Base-by-base conservation (phyloP, 2,888 invertebrate genomes). In the Acronicta aceris region DNA sequence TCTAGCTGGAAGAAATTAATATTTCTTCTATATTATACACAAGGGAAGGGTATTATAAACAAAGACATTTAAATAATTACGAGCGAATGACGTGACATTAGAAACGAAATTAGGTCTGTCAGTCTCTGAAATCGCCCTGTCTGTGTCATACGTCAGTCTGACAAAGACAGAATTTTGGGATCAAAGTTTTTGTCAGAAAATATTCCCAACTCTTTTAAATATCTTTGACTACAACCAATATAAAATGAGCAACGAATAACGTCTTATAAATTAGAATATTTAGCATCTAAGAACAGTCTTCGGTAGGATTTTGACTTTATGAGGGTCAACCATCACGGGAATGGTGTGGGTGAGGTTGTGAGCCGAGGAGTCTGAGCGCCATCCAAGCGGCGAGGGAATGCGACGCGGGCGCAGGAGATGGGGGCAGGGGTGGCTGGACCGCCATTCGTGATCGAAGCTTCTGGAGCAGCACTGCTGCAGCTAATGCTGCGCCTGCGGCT, bases 401-500 rank as follows among this genome's bases (percentile, higher is more conserved):
- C 49, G 95, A 88, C 0, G 96, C 96, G 0, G 96, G 93, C 2
- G 95, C 95, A 2, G 96, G 95, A 0, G 94, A 69, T 3, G 81
- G 80, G 0, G 87, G 91, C 12, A 85, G 81, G 41, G 95, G 92
- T 17, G 95, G 94, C 54, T 94, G 90, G 0, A 95, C 96, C 62
- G 96, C 95, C 87, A 97, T 97, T 43, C 96, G 95, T 65, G 97
- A 96, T 66, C 97, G 96, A 78, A 98, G 97, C 63, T 97, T 92
- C 81, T 98, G 98, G n/a, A 98, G 95, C 86, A 98, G 90, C 2
- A 97, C 96, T 2, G 98, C 98, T 3, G 98, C 98, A 0, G 98
- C 97, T 9, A 98, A 90, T 0, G 98, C 98, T 0, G 98, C 98
- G 3, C 98, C 97, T 1, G 98, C 97, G 0, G 98, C 98, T 0